Percentiles rank a stretch among this genome's conserved stretches.
Conservation (phyloP, 2,797 vertebrate genomes). For the Hephaestus fuliginosus region DNA sequence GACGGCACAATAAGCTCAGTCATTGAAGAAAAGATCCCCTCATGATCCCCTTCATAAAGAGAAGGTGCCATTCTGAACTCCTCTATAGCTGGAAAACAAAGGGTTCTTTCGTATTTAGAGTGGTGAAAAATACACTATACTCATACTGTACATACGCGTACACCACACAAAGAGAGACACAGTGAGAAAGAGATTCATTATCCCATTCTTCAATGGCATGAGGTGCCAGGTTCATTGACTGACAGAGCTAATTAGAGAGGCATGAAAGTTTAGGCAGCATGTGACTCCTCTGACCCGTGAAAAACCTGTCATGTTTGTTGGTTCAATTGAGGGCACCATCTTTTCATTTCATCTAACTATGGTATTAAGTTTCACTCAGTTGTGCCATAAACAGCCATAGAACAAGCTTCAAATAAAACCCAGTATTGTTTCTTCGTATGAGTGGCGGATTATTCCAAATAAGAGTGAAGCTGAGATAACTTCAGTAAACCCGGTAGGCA, state of each 20-base stretch:
- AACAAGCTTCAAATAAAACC: slow-evolving; percentile 39
- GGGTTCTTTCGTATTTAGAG: slow-evolving; percentile 11
- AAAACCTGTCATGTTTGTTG: slow-evolving; percentile 60
- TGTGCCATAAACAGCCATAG: slow-evolving; percentile 31
- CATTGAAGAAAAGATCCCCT: slow-evolving; percentile 63
- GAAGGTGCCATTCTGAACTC: slow-evolving; percentile 12
- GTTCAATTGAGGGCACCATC: slow-evolving; percentile 61
- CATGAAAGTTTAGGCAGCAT: slow-evolving; percentile 65
- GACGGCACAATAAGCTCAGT: slow-evolving; percentile 76
- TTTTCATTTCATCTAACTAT: slow-evolving; percentile 49
- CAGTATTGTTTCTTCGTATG: slow-evolving; percentile 15
- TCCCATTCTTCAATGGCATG: slow-evolving; percentile 70
- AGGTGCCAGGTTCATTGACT: slow-evolving; percentile 70
- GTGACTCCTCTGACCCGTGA: slow-evolving; percentile 65
- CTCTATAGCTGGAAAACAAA: slow-evolving; percentile 20
- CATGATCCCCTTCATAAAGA: slow-evolving; percentile 10
- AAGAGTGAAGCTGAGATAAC: slow-evolving; percentile 34
- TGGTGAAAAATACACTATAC: slow-evolving; percentile 17
- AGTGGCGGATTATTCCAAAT: slow-evolving; percentile 39
- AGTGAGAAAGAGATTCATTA: slow-evolving; percentile 62
- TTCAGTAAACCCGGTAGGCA: neutral
- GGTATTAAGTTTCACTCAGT: slow-evolving; percentile 43
- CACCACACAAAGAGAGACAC: slow-evolving; percentile 15
- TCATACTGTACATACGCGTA: neutral
- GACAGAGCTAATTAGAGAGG: slow-evolving; percentile 71